Percentiles rank a stretch among this genome's conserved stretches.
These are phyloP conservation scores for Phenacoccus solenopsis DNA, from an alignment of 1,140 invertebrate species.

Conservation along the genomic window DNA sequence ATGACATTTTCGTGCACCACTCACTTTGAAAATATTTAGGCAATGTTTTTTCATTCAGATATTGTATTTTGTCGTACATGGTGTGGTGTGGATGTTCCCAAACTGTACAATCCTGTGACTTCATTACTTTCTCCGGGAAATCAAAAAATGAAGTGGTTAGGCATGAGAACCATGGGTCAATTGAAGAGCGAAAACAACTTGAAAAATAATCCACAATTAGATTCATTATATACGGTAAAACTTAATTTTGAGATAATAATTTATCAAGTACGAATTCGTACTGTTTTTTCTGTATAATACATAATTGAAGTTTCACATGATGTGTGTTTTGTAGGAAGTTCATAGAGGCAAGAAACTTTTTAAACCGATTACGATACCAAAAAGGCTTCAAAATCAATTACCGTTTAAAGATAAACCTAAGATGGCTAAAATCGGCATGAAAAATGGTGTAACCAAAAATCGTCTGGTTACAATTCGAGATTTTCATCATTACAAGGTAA, in stretches of 20 bases:
- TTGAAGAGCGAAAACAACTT: constrained; percentile 72
- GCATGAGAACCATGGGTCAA: constrained; percentile 87
- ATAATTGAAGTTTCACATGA: constrained; percentile 19
- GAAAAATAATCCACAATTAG: constrained; percentile 51
- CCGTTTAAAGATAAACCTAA: constrained; percentile 92
- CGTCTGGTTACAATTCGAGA: constrained; percentile 80
- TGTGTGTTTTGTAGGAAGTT: constrained; percentile 43
- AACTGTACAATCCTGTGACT: constrained; percentile 84
- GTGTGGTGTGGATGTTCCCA: constrained; percentile 82
- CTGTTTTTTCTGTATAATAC: neutral
- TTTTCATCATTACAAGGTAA: constrained; percentile 69
- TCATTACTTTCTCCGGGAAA: constrained; percentile 65
- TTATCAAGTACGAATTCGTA: constrained; percentile 11
- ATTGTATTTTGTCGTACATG: constrained; percentile 93
- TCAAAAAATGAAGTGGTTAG: constrained; percentile 69
- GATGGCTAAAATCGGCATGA: constrained; percentile 34
- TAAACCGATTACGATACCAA: constrained; percentile 72
- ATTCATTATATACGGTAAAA: constrained; percentile 71
- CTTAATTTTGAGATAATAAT: no score
- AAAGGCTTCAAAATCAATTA: constrained; percentile 69
- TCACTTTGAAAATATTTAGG: neutral
- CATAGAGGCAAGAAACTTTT: constrained; percentile 57
- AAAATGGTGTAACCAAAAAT: constrained; percentile 38
- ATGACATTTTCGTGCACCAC: neutral
- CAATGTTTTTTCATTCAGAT: constrained; percentile 42